Base-by-base conservation (phyloP, 2,113 vertebrate genomes). In the Hydropotes inermis region DNA sequence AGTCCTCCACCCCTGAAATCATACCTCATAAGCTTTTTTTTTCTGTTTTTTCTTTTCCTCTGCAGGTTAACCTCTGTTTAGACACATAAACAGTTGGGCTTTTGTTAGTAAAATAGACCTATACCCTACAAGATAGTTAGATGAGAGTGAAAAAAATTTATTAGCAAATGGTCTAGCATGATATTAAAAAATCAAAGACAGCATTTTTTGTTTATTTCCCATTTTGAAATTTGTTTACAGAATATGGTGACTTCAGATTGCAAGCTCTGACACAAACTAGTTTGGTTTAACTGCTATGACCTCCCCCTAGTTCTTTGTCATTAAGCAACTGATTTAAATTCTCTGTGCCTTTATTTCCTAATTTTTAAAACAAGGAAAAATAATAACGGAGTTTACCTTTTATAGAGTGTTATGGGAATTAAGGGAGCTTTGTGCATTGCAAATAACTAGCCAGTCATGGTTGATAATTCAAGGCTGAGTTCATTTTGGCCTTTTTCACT, bases 121-220 rank as follows among this genome's bases (percentile, higher is more conserved):
- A 39, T 21, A 54, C 54, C 39, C 2, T 85, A 10, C 13, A 79
- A 30, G 33, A 70, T 17, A 50, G 39, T 45, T 58, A 87, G 23
- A 61, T 64, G 55, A n/a, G 7, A 64, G 4, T 91, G 39, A 90
- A 54, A 67, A 8, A 86, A 5, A 36, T 47, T 91, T 82, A 47
- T 89, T 54, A 54, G 43, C 45, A 92, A 87, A 12, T 82, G 25
- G 1, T 47, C 50, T n/a, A 94, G 28, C 12, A 83, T 60, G 30
- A 57, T 39, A 88, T 57, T 93, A 39, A 88, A 25, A 94, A 57
- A 13, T 60, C 39, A 92, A 54, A 92, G 9, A 89, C 17, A 57
- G 28, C 33, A 95, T 84, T 96, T 96, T 96, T 47, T 4, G 13
- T 91, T 87, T 21, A 89, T 78, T 97, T 93, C 1, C 7, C 86